phyloP scores from a whole-genome alignment of 2,797 vertebrate genomes.

The Alca torda region DNA sequence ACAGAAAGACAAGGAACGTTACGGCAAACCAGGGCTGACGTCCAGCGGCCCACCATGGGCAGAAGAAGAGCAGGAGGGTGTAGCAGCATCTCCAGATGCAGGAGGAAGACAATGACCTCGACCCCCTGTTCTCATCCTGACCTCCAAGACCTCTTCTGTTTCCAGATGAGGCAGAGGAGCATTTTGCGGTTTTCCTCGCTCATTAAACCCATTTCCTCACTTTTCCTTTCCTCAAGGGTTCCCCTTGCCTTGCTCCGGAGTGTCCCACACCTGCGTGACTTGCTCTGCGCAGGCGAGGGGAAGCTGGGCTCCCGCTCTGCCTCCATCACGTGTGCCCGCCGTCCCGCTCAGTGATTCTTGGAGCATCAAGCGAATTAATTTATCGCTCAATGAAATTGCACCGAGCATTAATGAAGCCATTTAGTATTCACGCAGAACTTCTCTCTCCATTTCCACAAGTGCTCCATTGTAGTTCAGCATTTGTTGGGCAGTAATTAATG shows the following conservation, averaged over 20 bases:
- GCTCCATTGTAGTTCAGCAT: constrained; percentile 61
- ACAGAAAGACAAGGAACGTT: not conserved
- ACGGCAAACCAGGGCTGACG: not conserved
- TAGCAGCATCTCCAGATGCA: not conserved
- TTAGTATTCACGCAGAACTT: constrained; percentile 66
- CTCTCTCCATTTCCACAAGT: constrained; percentile 59
- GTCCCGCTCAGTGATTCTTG: constrained; percentile 43
- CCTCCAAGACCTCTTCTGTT: not conserved
- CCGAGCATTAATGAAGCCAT: constrained; percentile 51
- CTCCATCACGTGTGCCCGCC: not conserved
- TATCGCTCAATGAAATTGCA: constrained; percentile 25
- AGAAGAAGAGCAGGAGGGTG: not conserved
- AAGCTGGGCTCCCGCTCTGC: not conserved
- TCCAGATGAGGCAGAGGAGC: not conserved
- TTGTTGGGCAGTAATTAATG: constrained; percentile 77
- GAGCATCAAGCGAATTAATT: constrained; percentile 55
- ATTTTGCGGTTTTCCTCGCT: not conserved
- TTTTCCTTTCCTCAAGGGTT: not conserved
- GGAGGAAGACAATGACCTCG: not conserved
- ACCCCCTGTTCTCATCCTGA: not conserved
- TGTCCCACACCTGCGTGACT: not conserved
- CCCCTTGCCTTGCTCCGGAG: not conserved
- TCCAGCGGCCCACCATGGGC: rapidly evolving
- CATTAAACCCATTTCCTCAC: not conserved
- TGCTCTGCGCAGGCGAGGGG: not conserved